Evolutionary conservation across 2,113 vertebrate species (phyloP), one percentile per base, ranked within the genome.

Genomic region (Chloropsis hardwickii): DNA sequence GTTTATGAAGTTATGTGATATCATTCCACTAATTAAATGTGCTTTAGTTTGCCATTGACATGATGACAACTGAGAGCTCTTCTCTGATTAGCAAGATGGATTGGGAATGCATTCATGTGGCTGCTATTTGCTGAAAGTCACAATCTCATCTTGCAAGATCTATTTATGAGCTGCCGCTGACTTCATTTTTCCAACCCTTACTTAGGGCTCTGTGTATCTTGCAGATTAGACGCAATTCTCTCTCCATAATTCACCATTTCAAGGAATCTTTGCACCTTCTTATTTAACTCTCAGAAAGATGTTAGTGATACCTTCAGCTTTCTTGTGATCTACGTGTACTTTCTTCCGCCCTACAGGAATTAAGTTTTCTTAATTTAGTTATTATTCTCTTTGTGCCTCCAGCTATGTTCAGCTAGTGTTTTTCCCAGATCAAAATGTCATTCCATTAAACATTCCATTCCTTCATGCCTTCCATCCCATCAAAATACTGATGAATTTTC

Each of bases 401-500:
- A 92, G 92, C 82, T 81, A 93, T 37, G 39, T 84, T 92, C 82
- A 77, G 79, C 58, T 82, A 69, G 74, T 50, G 17, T 73, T 90
- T 93, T 86, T 62, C 54, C 76, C 82, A 93, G 76, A 96, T 93
- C 95, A 96, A 96, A 96, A 95, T 3, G 4, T 81, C 90, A 40
- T 90, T 94, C 80, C 80, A 94, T 96, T 93, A 95, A 97, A 94
- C 86, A n/a, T n/a, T n/a, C n/a, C n/a, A n/a, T n/a, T n/a, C n/a
- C 94, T 97, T 94, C 82, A 93, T 96, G 80, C 69, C 86, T 83
- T 95, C 91, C 60, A 92, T 73, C 60, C 92, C 67, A 92, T 88
- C 86, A 96, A 96, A 96, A 93, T 96, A 96, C 93, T 94, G 95
- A 96, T 96, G 82, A 92, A 56, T 92, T 94, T 95, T 64, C 67